These are phyloP conservation scores for Lycophotia porphyrea DNA, from an alignment of 2,888 invertebrate genomes.

Conservation along the genomic window DNA sequence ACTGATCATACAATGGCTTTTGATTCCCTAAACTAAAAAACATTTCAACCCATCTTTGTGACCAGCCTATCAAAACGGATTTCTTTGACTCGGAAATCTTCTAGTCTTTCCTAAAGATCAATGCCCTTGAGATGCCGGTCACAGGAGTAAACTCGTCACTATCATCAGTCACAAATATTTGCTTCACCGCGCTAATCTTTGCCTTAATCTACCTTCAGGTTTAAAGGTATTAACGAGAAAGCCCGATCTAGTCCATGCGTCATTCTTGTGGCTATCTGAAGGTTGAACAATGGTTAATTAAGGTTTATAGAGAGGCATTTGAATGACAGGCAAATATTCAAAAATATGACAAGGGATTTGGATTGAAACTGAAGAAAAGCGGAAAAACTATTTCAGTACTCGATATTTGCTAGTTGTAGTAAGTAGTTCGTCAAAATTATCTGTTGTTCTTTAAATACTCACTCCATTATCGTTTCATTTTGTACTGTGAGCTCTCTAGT, in stretches of 20 bases:
- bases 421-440: background rate
- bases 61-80: slow-evolving; percentile 10
- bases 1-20: background rate
- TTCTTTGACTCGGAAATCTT: slow-evolving; percentile 28
- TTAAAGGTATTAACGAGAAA: slow-evolving; percentile 75
- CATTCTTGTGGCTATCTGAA: slow-evolving; percentile 66
- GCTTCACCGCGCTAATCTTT: slow-evolving; percentile 68
- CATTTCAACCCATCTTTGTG: background rate
- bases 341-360: slow-evolving; percentile 56
- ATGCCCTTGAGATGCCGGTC: slow-evolving; percentile 68
- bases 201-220: slow-evolving; percentile 68
- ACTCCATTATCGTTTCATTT: background rate
- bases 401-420: background rate
- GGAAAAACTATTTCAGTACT: background rate
- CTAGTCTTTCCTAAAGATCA: slow-evolving; percentile 46
- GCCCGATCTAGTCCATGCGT: slow-evolving; percentile 69
- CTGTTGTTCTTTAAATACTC: background rate
- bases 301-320: slow-evolving; percentile 71
- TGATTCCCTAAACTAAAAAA: background rate
- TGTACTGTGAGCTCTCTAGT: background rate
- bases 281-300: slow-evolving; percentile 68
- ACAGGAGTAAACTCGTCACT: slow-evolving; percentile 65
- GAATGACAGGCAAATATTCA: slow-evolving; percentile 53
- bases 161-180: slow-evolving; percentile 75
- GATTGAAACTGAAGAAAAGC: background rate